Evolutionary conservation across 2,888 invertebrate species (phyloP), one percentile per base, ranked within the genome.

Genomic region (Cephus rjabovi): DNA sequence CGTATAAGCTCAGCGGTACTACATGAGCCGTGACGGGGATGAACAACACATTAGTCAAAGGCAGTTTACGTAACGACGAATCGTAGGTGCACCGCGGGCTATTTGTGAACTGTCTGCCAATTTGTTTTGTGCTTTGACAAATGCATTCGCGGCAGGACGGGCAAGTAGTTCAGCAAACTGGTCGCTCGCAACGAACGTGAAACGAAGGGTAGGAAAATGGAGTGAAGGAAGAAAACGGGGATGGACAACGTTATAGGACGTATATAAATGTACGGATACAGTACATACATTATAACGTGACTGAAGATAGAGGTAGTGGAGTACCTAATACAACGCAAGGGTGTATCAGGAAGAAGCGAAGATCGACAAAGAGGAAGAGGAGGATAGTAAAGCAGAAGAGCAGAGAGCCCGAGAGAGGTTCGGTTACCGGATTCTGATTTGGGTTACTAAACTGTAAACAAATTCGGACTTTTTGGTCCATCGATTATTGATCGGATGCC

Each of bases 41-140:
- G 89, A 90, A 90, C 90, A 90, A 90, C 90, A 90, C 89, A 90
- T 90, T 90, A 89, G 88, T 90, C 90, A 90, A 90, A 89, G 87
- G 87, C 81, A 86, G 88, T 89, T 87, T 88, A 85, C 86, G 85
- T 56, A 56, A 56, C 56, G 56, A 56, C 56, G 56, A 56, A 56
- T 56, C 56, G 56, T 56, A 56, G 56, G 56, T 56, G 56, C 56
- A 56, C 56, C 71, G 76, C 70, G 71, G 31, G 73, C 84, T 90
- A 87, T 89, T 90, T 88, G 89, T 86, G 89, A 89, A 86, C 87
- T 86, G 88, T 90, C 89, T 87, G 87, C 87, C 90, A 89, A 90
- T 90, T 90, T 89, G 88, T 90, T 90, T 89, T 87, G 87, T 82
- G 84, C 86, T 87, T 89, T 90, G 89, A 90, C 88, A 90, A 90